phyloP scores from a whole-genome alignment of 2,888 invertebrate species.

The Callosobruchus maculatus region DNA sequence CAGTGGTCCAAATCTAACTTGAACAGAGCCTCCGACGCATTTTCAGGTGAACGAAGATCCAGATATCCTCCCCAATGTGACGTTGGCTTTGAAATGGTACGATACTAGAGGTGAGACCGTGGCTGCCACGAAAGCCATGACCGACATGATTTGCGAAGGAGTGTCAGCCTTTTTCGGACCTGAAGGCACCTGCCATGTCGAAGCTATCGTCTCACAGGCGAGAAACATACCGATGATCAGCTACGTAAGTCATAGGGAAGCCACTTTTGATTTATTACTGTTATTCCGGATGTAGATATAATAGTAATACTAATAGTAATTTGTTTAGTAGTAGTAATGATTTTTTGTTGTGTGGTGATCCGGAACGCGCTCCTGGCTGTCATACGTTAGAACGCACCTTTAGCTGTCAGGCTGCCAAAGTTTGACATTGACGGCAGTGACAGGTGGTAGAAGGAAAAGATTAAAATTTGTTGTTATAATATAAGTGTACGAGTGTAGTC shows the following conservation, averaged over 20 bases:
- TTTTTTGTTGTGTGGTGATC: too few relatives aligned
- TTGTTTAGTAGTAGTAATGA: too few relatives aligned
- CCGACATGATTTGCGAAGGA: slow-evolving; percentile 86
- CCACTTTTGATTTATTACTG: too few relatives aligned
- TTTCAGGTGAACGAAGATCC: slow-evolving; percentile 67
- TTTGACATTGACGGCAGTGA: too few relatives aligned
- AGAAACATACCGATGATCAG: slow-evolving; percentile 96
- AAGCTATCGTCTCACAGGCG: slow-evolving; percentile 90
- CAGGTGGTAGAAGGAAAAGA: too few relatives aligned
- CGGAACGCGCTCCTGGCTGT: too few relatives aligned
- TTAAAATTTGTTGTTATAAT: too few relatives aligned
- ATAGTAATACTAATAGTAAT: too few relatives aligned
- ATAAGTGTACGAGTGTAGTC: too few relatives aligned
- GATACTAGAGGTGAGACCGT: slow-evolving; percentile 86
- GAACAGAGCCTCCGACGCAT: not conserved
- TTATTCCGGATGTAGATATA: too few relatives aligned
- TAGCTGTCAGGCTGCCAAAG: too few relatives aligned
- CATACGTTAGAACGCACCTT: too few relatives aligned
- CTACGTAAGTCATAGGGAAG: slow-evolving; percentile 69
- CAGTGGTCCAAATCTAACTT: not conserved
- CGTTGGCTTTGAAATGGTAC: slow-evolving; percentile 70
- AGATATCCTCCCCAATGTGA: slow-evolving; percentile 69
- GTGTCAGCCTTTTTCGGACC: slow-evolving; percentile 94
- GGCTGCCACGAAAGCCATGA: slow-evolving; percentile 76
- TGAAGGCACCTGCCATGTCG: slow-evolving; percentile 91